These are phyloP conservation scores for Rhabditoides inermis DNA, from an alignment of 2,888 invertebrate species.

Conservation along the genomic window DNA sequence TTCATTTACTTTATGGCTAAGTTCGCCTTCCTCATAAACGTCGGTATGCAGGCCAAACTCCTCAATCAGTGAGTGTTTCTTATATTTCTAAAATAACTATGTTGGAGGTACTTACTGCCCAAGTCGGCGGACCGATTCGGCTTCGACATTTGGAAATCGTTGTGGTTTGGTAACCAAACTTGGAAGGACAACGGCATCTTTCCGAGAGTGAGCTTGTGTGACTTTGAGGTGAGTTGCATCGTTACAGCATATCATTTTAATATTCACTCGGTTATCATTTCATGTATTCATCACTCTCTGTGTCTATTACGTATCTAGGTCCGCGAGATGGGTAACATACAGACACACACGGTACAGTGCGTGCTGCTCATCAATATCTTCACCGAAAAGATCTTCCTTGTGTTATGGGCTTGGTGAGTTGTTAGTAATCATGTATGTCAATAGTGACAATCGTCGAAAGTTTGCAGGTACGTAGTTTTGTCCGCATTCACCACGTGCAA, in stretches of 20 bases:
- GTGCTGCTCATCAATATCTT: conserved; percentile 48
- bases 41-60: conserved; percentile 28
- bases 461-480: conserved; percentile 42
- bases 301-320: too few species aligned
- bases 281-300: too few species aligned
- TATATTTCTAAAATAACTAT: background rate
- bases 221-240: conserved; percentile 38
- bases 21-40: conserved; percentile 34
- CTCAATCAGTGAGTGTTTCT: conserved; percentile 19
- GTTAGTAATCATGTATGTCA: too few species aligned
- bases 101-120: conserved; percentile 24
- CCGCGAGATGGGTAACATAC: conserved; percentile 50
- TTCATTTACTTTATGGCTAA: conserved; percentile 45
- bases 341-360: conserved; percentile 48
- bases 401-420: conserved; percentile 38
- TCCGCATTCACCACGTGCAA: conserved; percentile 38
- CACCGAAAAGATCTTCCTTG: conserved; percentile 44
- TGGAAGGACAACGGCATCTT: conserved; percentile 49
- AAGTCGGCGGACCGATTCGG: too few species aligned
- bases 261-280: too few species aligned
- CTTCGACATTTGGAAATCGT: conserved; percentile 31
- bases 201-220: conserved; percentile 50
- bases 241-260: background rate
- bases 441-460: too few species aligned
- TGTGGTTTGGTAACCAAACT: conserved; percentile 42